phyloP scores from a whole-genome alignment of 2,888 invertebrate species.

The Callyntrura sp. region DNA sequence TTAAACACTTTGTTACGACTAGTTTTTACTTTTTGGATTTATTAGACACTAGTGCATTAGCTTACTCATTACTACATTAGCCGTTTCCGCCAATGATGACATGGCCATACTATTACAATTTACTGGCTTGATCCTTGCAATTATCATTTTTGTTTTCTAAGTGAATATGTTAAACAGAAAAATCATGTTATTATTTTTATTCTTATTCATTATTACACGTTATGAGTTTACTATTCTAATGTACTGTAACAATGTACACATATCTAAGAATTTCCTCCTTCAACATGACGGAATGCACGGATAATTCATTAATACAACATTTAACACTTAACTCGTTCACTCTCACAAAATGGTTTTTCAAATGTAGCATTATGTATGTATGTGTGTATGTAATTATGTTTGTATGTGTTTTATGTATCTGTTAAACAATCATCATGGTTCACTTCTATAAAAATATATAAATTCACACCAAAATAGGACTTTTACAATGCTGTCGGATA shows the following conservation, averaged over 20 bases:
- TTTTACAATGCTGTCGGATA: slow-evolving; percentile 74
- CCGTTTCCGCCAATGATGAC: background rate
- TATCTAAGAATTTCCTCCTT: background rate
- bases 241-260: background rate
- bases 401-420: background rate
- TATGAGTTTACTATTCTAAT: background rate
- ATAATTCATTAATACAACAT: background rate
- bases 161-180: background rate
- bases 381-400: background rate
- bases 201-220: background rate
- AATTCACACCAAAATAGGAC: slow-evolving; percentile 77
- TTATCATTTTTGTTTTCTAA: background rate
- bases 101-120: too few relatives aligned
- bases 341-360: slow-evolving; percentile 2
- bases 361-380: background rate
- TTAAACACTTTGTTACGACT: background rate
- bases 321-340: background rate
- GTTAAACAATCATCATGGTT: slow-evolving; percentile 38
- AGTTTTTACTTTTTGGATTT: background rate
- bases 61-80: background rate
- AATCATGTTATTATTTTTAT: background rate
- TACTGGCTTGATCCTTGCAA: background rate
- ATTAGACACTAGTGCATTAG: background rate
- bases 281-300: slow-evolving; percentile 1
- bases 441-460: slow-evolving; percentile 73